phyloP scores from a whole-genome alignment of 2,888 invertebrate genomes.

The Vesta saturnalis region DNA sequence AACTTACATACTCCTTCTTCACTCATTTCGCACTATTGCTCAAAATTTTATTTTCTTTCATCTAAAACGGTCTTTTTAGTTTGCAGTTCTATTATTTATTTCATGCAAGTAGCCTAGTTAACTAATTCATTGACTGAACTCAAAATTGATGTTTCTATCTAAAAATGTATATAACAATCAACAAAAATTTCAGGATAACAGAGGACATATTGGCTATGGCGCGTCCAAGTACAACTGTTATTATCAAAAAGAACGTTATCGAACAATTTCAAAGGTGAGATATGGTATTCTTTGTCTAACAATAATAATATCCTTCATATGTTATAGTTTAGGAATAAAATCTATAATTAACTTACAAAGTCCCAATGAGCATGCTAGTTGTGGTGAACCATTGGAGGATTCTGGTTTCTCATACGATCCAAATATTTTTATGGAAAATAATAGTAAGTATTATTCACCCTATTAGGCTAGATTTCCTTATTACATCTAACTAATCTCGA shows the following conservation, averaged over 20 bases:
- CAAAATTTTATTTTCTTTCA: too few relatives aligned
- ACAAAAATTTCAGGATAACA: slow-evolving; percentile 76
- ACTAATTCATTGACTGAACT: too few relatives aligned
- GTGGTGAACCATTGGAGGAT: slow-evolving; percentile 78
- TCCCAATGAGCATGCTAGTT: slow-evolving; percentile 86
- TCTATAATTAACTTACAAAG: slow-evolving; percentile 88
- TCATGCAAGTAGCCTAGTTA: too few relatives aligned
- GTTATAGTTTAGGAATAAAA: slow-evolving; percentile 78
- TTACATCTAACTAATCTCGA: too few relatives aligned
- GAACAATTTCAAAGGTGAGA: slow-evolving; percentile 78
- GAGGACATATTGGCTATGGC: slow-evolving; percentile 91
- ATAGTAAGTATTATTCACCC: slow-evolving; percentile 69
- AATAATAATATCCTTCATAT: too few relatives aligned
- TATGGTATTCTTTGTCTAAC: neutral
- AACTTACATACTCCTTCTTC: too few relatives aligned
- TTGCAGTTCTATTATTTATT: too few relatives aligned
- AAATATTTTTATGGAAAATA: slow-evolving; percentile 83
- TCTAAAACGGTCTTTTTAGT: too few relatives aligned
- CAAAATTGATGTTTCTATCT: too few relatives aligned
- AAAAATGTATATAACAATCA: too few relatives aligned
- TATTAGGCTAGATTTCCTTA: too few relatives aligned
- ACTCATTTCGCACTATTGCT: too few relatives aligned
- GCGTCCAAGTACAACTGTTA: slow-evolving; percentile 79
- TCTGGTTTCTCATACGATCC: slow-evolving; percentile 90
- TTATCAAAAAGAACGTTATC: slow-evolving; percentile 79